A percentile compares a stretch with the other conserved stretches of the same genome.
phyloP scores from a whole-genome alignment of 2,113 vertebrate genomes.

The Porphyrio hochstetteri region DNA sequence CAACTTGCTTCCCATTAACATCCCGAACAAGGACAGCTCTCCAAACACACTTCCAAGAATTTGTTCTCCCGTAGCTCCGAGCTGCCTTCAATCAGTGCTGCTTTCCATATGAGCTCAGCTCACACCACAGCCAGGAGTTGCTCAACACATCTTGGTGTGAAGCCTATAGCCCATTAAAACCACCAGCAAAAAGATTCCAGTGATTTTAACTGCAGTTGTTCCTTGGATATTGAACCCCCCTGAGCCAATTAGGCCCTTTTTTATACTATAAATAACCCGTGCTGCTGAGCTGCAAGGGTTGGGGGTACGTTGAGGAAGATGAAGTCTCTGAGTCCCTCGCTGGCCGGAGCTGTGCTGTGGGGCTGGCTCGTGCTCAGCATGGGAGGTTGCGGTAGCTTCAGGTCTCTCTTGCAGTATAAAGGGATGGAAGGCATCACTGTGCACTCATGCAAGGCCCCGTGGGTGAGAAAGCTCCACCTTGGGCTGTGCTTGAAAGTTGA shows the following conservation, averaged over 20 bases:
- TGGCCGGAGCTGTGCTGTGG: not conserved
- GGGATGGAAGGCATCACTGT: not conserved
- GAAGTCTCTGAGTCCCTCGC: not conserved
- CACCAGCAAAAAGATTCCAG: not conserved
- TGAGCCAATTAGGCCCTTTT: not conserved
- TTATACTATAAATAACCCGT: not conserved
- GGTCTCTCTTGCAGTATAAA: not conserved
- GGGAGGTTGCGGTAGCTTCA: not conserved
- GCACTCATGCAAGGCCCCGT: not conserved
- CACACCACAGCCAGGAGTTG: not conserved
- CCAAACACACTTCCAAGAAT: not conserved
- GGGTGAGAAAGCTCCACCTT: no score
- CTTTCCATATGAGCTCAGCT: slow-evolving; percentile 7
- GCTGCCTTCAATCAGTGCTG: not conserved
- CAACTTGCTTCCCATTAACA: not conserved
- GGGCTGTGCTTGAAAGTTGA: not conserved
- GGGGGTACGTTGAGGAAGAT: not conserved
- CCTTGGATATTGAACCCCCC: not conserved
- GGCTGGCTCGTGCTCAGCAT: not conserved
- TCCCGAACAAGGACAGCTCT: not conserved
- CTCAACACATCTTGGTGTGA: not conserved
- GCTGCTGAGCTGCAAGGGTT: not conserved
- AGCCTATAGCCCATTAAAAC: not conserved
- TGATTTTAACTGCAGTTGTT: not conserved
- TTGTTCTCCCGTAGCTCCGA: not conserved